Evolutionary conservation across 2,888 invertebrate species (phyloP), one percentile per base, ranked within the genome.

Genomic region (Dynastes tityus): DNA sequence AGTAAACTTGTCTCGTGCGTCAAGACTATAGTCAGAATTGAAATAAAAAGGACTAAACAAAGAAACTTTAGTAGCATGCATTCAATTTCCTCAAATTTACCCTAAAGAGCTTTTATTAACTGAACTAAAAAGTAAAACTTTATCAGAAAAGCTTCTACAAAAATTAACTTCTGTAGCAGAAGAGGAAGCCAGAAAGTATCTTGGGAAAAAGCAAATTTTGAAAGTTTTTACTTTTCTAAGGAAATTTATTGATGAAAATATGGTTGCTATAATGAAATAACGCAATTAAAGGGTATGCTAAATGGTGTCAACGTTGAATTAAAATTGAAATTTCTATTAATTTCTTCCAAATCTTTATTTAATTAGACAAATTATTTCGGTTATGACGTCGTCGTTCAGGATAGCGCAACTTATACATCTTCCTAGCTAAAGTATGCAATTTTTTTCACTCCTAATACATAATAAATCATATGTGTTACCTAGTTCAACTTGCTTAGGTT

Each of bases 191-290:
- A 91, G 92, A 85, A 91, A 91, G 82, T 86, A 89, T 77, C 79
- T 92, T 27, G 93, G 93, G 0, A 91, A 92, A 86, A 90, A 92
- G 0, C 93, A 93, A 86, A 88, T 93, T 16, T 85, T 94, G 51
- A 89, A 89, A 67, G 88, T 91, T 3, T 86, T 94, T 16, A 90
- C 91, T 82, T 94, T 94, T 84, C 88, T 94, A 5, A 88, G 91
- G 71, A 92, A 90, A 80, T 95, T 94, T 85, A 87, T 94, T 13
- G 90, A 92, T 68, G 93, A 94, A 81, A 94, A n/a, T n/a, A n/a
- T 84, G 93, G 94, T 78, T 94, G 94, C 83, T 92, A 93, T 82
- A 93, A 94, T 84, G 95, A 95, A 88, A 93, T 95, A 79, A 89
- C 91, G 79, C 86, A 88, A 64, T 86, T 94, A 74, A 93, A 93